Percentiles rank a stretch among this genome's conserved stretches.
These are phyloP conservation scores for Luffia ferchaultella DNA, from an alignment of 2,888 invertebrate species.

Conservation along the genomic window DNA sequence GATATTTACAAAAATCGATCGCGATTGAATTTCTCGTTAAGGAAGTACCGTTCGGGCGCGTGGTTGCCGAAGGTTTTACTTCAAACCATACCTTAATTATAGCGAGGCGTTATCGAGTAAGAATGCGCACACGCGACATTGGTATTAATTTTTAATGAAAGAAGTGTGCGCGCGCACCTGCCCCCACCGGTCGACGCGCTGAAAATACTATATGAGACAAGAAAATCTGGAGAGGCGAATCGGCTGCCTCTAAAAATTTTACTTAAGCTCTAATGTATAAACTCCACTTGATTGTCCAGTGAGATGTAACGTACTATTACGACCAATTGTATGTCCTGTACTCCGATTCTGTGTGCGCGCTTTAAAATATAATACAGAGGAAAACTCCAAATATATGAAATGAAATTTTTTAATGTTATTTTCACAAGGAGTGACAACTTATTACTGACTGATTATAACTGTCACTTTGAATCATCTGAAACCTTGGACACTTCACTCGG, in stretches of 20 bases:
- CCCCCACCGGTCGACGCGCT: constrained; percentile 37
- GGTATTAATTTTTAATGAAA: constrained; percentile 67
- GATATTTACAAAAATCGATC: neutral
- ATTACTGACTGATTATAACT: no score
- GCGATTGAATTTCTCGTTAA: constrained; percentile 32
- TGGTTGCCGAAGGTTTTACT: constrained; percentile 36
- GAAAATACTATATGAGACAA: constrained; percentile 33
- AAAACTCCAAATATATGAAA: no score
- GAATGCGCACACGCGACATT: constrained; percentile 66
- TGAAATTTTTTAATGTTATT: no score
- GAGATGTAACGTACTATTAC: no score
- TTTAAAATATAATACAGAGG: no score
- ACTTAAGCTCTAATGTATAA: neutral
- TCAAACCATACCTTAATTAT: constrained; percentile 60
- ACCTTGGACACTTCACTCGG: no score
- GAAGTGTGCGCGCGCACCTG: constrained; percentile 63
- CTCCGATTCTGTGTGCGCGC: no score
- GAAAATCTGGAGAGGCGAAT: constrained; percentile 18
- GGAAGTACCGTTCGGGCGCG: constrained; percentile 37
- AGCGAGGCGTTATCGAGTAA: constrained; percentile 62
- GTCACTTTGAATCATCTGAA: no score
- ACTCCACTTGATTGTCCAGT: neutral
- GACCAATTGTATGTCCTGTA: no score
- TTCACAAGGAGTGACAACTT: no score
- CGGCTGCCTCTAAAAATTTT: neutral